A percentile compares a stretch with the other conserved stretches of the same genome.
Evolutionary conservation across 2,888 invertebrate species (phyloP).

Genomic region (Tenthredo notha): DNA sequence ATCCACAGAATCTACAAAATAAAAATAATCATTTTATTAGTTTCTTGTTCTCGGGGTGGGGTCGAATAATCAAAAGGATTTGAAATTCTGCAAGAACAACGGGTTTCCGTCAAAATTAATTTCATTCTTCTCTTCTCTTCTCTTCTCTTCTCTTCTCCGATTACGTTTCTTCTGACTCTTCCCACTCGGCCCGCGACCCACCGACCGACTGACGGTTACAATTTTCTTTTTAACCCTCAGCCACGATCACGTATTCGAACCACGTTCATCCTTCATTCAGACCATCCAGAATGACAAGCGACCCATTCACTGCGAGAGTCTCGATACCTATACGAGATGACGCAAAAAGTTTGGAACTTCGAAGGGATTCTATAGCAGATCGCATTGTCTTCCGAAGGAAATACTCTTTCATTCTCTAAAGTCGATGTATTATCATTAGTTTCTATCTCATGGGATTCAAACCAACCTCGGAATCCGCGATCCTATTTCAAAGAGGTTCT

Average conservation of each 20-base stretch:
- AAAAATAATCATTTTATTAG: conserved; percentile 2
- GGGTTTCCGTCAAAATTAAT: background rate
- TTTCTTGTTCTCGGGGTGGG: background rate
- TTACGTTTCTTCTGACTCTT: background rate
- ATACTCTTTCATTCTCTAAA: background rate
- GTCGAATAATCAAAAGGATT: background rate
- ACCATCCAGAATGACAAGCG: background rate
- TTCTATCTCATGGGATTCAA: background rate
- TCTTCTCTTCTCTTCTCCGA: background rate
- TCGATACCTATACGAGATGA: background rate
- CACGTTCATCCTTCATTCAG: conserved; percentile 57
- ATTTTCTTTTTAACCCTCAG: conserved; percentile 22
- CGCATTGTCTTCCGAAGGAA: conserved; percentile 11
- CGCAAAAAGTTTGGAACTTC: conserved; percentile 35
- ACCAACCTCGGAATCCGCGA: conserved; percentile 19
- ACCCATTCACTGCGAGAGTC: conserved; percentile 52
- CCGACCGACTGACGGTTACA: conserved; percentile 41
- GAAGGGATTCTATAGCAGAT: background rate
- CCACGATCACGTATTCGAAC: conserved; percentile 37
- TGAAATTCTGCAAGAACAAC: background rate
- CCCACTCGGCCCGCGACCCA: conserved; percentile 12
- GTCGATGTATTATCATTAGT: conserved; percentile 14
- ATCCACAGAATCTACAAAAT: background rate
- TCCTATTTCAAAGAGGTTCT: conserved; percentile 31
- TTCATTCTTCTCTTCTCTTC: background rate